Evolutionary conservation across 2,888 invertebrate genomes (phyloP), one percentile per base, ranked within the genome.

Genomic region (Crocallis elinguaria): DNA sequence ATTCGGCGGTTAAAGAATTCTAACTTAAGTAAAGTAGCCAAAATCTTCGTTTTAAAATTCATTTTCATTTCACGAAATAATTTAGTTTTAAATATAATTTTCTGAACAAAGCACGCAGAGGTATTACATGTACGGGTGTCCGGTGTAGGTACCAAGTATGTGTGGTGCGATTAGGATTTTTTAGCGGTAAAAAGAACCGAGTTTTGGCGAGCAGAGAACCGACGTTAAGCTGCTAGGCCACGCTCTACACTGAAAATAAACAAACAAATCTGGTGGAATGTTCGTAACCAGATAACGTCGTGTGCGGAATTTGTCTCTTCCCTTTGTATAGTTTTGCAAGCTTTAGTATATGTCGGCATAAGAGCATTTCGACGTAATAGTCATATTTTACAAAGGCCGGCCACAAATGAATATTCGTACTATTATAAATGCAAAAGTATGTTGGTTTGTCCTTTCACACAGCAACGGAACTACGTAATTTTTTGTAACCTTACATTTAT

Each of bases 231-330:
- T 48, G 23, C 49, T 38, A 16, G 44, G 29, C 44, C 44, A 39
- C 37, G 33, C 45, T 52, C 33, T 35, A 46, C 51, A 17, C 16
- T 57, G 42, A 51, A 54, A 57, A 57, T 57, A 57, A 57, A 57
- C 50, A 56, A 60, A 60, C 59, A 53, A 56, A 48, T 54, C 54
- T 51, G 48, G 27, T 41, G 39, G 41, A 51, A 57, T 57, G 43
- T 30, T 39, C 32, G 48, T 49, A 58, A 54, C 50, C 37, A 44
- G 50, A 58, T 50, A 54, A 58, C 37, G 50, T 29, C 46, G 43
- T 36, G 43, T 39, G 30, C 43, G 42, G 49, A 53, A 57, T 45
- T 46, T 46, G 49, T 52, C 30, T 49, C 48, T 49, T 39, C 25
- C 30, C 45, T 21, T 52, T 33, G 42, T 32, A 25, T 57, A 36